Conservation (phyloP, 35 echinoderm and acorn worm genomes). For the Lytechinus variegatus region DNA sequence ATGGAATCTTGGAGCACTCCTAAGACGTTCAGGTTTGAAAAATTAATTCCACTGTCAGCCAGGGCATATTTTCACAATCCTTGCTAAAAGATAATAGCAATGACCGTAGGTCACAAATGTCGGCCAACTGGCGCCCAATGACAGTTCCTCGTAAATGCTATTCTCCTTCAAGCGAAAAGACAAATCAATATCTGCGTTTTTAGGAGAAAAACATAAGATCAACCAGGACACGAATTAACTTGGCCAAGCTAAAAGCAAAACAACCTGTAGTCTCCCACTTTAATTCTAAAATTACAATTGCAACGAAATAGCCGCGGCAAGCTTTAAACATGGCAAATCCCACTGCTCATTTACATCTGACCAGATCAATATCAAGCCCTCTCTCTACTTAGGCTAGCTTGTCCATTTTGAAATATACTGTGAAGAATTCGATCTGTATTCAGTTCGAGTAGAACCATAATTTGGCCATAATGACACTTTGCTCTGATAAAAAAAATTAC, state of each 20-base stretch:
- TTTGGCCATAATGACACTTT: no score
- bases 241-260: not conserved
- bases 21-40: no score
- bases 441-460: no score
- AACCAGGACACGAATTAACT: not conserved
- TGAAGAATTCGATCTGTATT: no score
- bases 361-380: not conserved
- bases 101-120: no score
- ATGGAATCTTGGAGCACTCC: no score
- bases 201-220: not conserved
- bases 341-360: not conserved
- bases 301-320: not conserved
- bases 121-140: no score
- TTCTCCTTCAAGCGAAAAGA: not conserved
- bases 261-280: not conserved
- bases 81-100: no score
- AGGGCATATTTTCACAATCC: no score
- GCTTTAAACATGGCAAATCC: not conserved
- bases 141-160: not conserved
- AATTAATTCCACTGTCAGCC: no score
- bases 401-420: no score
- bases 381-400: not conserved
- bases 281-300: not conserved
- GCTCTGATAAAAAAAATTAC: no score
- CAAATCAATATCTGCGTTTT: not conserved